phyloP scores from a whole-genome alignment of 2,797 vertebrate species.

The Hypotaenidia philippensis region DNA sequence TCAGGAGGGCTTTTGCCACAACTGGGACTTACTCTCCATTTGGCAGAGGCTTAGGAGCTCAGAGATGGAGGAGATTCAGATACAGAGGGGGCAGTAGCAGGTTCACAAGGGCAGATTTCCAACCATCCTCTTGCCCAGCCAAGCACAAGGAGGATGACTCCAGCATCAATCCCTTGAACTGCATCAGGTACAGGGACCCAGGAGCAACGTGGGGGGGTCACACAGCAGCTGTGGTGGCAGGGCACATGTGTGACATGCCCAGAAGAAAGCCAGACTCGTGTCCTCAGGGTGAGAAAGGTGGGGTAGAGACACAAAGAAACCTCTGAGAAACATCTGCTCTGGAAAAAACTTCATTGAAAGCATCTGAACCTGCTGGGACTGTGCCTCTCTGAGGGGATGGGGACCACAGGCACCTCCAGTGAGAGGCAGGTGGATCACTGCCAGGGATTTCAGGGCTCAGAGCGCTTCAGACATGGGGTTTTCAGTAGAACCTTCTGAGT shows the following conservation, averaged over 20 bases:
- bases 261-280: accelerated
- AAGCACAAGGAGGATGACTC: accelerated
- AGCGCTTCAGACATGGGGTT: accelerated
- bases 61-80: neutral
- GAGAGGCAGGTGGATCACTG: neutral
- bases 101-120: neutral
- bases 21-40: neutral
- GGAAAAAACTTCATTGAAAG: neutral
- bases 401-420: accelerated
- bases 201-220: no score
- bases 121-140: neutral
- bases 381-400: no score
- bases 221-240: no score
- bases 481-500: neutral
- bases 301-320: neutral
- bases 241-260: accelerated
- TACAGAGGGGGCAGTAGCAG: no score
- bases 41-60: neutral
- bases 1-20: neutral
- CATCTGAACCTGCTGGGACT: neutral
- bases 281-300: neutral
- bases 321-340: neutral
- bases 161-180: neutral
- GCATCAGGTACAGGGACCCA: neutral
- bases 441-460: neutral